These are phyloP conservation scores for Chaetops frenatus DNA, from an alignment of 2,113 vertebrate species.

Conservation along the genomic window DNA sequence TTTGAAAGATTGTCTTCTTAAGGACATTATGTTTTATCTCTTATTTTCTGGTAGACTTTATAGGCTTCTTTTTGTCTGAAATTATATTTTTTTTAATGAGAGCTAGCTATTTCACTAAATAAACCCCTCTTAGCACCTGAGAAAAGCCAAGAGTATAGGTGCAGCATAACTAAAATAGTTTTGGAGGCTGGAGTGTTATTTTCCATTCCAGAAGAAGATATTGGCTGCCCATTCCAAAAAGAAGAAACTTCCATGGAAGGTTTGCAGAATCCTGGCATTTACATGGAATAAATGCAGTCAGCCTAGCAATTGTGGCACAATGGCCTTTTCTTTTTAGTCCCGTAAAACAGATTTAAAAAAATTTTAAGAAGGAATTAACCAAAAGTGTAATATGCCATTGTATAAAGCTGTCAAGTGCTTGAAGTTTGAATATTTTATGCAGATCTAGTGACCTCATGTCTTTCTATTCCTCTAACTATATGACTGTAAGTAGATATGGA, in stretches of 20 bases:
- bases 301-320: not conserved
- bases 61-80: not conserved
- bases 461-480: not conserved
- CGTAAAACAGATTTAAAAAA: not conserved
- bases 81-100: not conserved
- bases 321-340: not conserved
- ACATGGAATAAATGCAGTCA: not conserved
- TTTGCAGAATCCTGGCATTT: not conserved
- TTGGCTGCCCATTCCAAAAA: not conserved
- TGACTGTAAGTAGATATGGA: not conserved
- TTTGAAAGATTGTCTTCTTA: not conserved
- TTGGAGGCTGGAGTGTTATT: not conserved
- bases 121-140: not conserved
- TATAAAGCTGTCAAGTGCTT: not conserved
- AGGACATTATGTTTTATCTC: not conserved
- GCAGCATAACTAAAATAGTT: not conserved
- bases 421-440: not conserved
- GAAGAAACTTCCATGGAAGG: accelerated
- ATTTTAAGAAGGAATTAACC: not conserved
- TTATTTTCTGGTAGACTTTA: not conserved
- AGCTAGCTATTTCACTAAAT: not conserved
- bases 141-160: not conserved
- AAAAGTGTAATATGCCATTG: not conserved
- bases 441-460: not conserved
- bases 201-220: not conserved